Base-by-base conservation (phyloP, 2,113 vertebrate species). In the Myrmecobius fasciatus region DNA sequence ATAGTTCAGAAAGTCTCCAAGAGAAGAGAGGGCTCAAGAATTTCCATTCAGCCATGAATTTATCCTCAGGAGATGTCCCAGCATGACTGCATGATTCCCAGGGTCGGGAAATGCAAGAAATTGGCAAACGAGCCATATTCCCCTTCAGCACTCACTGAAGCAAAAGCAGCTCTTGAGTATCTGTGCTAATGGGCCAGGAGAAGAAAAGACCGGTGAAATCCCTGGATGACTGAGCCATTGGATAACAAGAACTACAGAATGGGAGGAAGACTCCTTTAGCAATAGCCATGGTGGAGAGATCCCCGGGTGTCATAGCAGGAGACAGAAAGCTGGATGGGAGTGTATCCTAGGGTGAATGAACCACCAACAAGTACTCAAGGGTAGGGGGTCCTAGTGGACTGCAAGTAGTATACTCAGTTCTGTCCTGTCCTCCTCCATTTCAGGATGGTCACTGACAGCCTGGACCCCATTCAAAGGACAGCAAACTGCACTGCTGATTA, bases 81-180 rank as follows among this genome's bases (percentile, higher is more conserved):
- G 24, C 92, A 43, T n/a, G 89, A 89, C 49, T 17, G 20, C 93
- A 46, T 48, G 60, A 67, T 49, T 89, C 46, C 36, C 91, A 25
- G 52, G 36, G 49, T 3, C 5, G n/a, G 49, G n/a, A 47, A 36
- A 25, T 31, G 52, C 48, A 36, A 91, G 28, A 48, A 47, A 54
- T 52, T 88, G 90, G 48, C 92, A 83, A 8, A 48, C 3, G 48
- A 90, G 89, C n/a, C 49, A 52, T 48, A 83, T 31, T 53, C n/a
- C 47, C 52, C 49, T 48, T 89, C 89, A 92, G 92, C 94, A 89
- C 25, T 89, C 92, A 89, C 94, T 43, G 8, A 92, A 89, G 67
- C 93, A 93, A 92, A 53, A 60, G 91, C 54, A 2, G 83, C 25
- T 94, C 89, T 89, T 1, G 3, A 51, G 93, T 60, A 96, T 91